Evolutionary conservation across 1,140 invertebrate genomes (phyloP), one percentile per base, ranked within the genome.

Genomic region (Heliconius melpomene): DNA sequence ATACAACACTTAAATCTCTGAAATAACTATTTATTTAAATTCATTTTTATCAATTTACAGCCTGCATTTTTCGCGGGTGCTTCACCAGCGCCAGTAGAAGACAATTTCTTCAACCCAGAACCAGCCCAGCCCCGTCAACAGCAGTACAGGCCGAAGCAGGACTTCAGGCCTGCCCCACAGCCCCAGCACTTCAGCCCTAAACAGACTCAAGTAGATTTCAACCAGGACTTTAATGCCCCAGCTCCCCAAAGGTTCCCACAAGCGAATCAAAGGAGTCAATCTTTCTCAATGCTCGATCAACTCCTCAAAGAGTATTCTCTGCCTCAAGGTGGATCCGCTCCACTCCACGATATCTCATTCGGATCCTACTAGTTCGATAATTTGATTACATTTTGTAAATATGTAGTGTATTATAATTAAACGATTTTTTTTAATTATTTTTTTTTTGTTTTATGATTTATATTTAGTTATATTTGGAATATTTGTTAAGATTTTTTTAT

Each of bases 261-360:
- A 72, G 79, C 77, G 96, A 75, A 96, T 97, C 89, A 97, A 96
- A 88, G 96, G 96, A 72, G 89, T 89, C 94, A 87, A 86, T 87
- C 88, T 38, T 96, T 96, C 60, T 96, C 97, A n/a, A 95, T 97
- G 87, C 93, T 98, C 23, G 97, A 98, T 86, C 97, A 97, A 86
- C 95, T 98, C n/a, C 96, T 97, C 26, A 96, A 96, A 86, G 97
- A 98, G 83, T 98, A 97, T 86, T 96, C 97, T 18, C 90, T 98
- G 26, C 97, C 97, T 0, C 95, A 96, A 85, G 95, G 95, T 57
- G 95, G 95, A 13, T 95, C 96, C 16, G 95, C 96, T 3, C 96
- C 97, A 0, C 91, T 97, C 23, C 97, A 97, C 86, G 97, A 98
- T 88, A 97, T 98, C 87, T 96, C 96, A 78, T 98, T 98, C 85